phyloP scores from a whole-genome alignment of 2,888 invertebrate genomes.

The Rhamnusium bicolor region DNA sequence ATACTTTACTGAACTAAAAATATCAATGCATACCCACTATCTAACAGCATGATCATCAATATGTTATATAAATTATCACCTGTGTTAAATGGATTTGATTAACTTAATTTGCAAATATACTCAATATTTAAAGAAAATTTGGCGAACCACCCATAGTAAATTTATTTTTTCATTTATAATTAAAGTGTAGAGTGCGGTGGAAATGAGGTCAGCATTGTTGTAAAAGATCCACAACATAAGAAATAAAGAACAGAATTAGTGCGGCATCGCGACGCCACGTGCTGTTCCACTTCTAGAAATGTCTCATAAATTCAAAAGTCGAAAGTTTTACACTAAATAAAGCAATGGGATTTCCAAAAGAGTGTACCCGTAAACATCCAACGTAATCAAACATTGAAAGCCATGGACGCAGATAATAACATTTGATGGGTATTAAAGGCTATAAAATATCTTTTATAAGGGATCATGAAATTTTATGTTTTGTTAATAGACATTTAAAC shows the following conservation, averaged over 20 bases:
- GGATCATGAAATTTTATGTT: neutral
- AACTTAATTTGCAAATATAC: too few relatives aligned
- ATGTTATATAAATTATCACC: too few relatives aligned
- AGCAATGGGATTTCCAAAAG: neutral
- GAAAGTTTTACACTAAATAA: conserved; percentile 21
- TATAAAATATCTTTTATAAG: neutral
- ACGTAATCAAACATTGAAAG: neutral
- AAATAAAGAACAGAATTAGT: neutral
- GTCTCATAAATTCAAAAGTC: conserved; percentile 9
- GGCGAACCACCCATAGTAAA: neutral
- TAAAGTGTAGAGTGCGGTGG: conserved; percentile 5
- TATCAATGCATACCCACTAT: too few relatives aligned
- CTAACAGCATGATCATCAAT: too few relatives aligned
- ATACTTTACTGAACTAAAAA: too few relatives aligned
- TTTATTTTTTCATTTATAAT: neutral
- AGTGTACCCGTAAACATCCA: neutral
- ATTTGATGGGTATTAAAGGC: neutral
- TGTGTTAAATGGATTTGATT: too few relatives aligned
- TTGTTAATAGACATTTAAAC: neutral
- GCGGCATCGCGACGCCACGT: conserved; percentile 26
- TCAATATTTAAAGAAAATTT: too few relatives aligned
- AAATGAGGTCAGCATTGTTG: conserved; percentile 11
- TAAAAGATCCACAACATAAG: conserved; percentile 6
- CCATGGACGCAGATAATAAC: neutral
- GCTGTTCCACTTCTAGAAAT: conserved; percentile 10